These are phyloP conservation scores for Microctonus aethiopoides DNA, from an alignment of 2,888 invertebrate genomes.

Conservation along the genomic window DNA sequence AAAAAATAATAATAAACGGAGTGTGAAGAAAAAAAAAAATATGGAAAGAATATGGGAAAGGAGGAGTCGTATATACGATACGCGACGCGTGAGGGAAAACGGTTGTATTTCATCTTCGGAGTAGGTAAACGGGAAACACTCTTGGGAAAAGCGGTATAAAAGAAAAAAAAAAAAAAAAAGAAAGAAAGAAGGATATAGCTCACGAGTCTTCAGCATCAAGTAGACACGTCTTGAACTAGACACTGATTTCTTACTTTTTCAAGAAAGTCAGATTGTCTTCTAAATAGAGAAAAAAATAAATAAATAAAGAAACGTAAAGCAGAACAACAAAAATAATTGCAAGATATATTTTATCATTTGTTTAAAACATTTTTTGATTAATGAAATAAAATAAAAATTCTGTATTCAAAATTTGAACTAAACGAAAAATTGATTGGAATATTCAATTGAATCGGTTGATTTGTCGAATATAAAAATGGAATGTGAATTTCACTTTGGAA, in stretches of 20 bases:
- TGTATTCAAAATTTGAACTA: no score
- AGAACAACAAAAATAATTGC: no score
- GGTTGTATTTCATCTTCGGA: slow-evolving; percentile 22
- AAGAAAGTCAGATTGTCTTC: neutral
- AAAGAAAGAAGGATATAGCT: neutral
- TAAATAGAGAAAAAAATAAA: no score
- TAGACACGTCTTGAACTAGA: slow-evolving; percentile 8
- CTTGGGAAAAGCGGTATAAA: neutral
- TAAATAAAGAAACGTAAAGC: no score
- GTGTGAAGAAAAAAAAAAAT: neutral
- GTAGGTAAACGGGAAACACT: slow-evolving; percentile 19
- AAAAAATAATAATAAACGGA: neutral
- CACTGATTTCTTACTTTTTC: neutral
- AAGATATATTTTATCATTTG: neutral
- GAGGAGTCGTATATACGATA: neutral
- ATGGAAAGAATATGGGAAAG: neutral
- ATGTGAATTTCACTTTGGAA: no score
- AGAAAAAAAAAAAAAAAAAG: neutral
- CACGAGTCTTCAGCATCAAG: slow-evolving; percentile 9
- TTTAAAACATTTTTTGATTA: no score
- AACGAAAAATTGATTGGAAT: no score
- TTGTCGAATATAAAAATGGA: no score
- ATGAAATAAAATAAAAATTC: no score
- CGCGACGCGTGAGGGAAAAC: slow-evolving; percentile 1
- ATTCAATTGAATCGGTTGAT: no score